Conservation (phyloP, 2,797 vertebrate genomes). For the Hylomyscus alleni region DNA sequence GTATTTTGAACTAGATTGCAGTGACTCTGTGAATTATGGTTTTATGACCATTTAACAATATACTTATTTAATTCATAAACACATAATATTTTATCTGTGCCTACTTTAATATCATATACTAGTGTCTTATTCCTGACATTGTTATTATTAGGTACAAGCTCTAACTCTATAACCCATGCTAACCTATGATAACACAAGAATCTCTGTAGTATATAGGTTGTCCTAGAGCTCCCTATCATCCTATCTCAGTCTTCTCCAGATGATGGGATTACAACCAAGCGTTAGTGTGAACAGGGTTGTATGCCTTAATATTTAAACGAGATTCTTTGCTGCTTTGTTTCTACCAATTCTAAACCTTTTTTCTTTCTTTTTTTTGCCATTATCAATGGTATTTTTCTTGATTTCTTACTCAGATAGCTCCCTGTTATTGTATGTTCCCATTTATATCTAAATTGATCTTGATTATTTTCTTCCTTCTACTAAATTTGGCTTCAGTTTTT, state of each 20-base stretch:
- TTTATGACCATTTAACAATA: neutral
- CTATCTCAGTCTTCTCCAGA: neutral
- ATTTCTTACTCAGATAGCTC: neutral
- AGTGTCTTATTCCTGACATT: neutral
- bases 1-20: neutral
- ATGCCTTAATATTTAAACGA: neutral
- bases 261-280: neutral
- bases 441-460: neutral
- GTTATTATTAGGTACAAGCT: neutral
- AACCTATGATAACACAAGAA: neutral
- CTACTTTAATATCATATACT: neutral
- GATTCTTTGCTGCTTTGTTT: neutral
- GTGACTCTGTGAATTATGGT: neutral
- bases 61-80: neutral
- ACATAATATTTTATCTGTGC: neutral
- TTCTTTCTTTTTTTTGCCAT: neutral
- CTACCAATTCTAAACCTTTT: neutral
- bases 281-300: neutral
- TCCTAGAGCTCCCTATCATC: neutral
- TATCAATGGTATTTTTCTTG: neutral
- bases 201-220: neutral
- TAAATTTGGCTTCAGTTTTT: neutral
- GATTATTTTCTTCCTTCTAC: neutral
- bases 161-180: neutral
- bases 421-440: neutral